Base-by-base conservation (phyloP, 2,113 vertebrate species). In the Thinocorus orbignyianus region DNA sequence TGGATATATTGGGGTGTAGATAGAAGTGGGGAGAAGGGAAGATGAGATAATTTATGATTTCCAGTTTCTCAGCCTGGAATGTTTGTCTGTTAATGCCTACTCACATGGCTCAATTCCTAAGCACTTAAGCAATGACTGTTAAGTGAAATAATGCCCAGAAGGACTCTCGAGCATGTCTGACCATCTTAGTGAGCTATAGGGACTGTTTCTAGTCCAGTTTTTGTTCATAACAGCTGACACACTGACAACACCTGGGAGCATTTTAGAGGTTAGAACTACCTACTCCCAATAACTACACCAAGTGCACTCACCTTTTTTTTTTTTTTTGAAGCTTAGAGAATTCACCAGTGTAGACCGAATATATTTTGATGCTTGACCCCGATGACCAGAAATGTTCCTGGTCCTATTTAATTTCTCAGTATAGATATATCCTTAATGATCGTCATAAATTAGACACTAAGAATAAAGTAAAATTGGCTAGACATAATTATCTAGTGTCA, bases 31-130 rank as follows among this genome's bases (percentile, higher is more conserved):
- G 7, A 85, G 23, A 74, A 42, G 6, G 20, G 8, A 37, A 70
- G 14, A 54, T 48, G 55, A 95, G 46, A 95, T 70, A 91, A 92
- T 95, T 97, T 97, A 93, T 49, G 44, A 79, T 86, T 96, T 96
- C 41, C 80, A 17, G n/a, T 57, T 5, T 84, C 62, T 94, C 55
- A 62, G 71, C 11, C 7, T 60, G 16, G 24, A 44, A 35, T 10
- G 4, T 35, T 87, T 68, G 16, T 64, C 39, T 48, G 5, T 52
- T 76, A 51, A 37, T 35, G 3, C 8, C 6, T 85, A 35, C 13
- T 13, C 12, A 68, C 14, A 28, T 49, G 37, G 8, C 7, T 74
- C 17, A 6, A 74, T 71, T 81, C 49, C 31, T 15, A 68, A n/a
- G 8, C 18, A 60, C 8, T 60, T 87, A 35, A 66, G 7, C 14